Evolutionary conservation across 2,888 invertebrate species (phyloP).

Genomic region (Erebia palarica): DNA sequence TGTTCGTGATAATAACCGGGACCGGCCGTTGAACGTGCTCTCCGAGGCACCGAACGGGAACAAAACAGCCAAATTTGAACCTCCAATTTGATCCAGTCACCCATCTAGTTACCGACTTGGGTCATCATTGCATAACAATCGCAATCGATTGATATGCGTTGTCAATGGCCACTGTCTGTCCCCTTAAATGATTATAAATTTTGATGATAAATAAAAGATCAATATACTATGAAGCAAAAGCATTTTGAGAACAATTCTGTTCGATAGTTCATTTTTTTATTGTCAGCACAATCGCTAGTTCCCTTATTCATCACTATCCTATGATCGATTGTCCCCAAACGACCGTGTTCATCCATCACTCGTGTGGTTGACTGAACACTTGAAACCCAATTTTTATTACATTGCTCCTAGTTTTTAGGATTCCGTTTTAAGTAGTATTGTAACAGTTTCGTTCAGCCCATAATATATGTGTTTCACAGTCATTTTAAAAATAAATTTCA

Average conservation of each 20-base stretch:
- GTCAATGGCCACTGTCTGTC: too few relatives aligned
- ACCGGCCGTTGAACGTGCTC: too few relatives aligned
- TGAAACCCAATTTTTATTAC: constrained; percentile 37
- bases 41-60: too few relatives aligned
- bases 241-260: not conserved
- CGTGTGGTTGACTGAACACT: constrained; percentile 35
- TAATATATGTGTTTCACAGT: too few relatives aligned
- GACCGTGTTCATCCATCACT: constrained; percentile 38
- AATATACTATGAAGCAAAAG: not conserved
- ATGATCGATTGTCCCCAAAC: constrained; percentile 39
- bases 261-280: constrained; percentile 3
- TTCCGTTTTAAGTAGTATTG: too few relatives aligned
- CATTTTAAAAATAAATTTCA: too few relatives aligned
- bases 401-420: constrained; percentile 5
- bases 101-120: too few relatives aligned
- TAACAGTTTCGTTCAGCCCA: not conserved
- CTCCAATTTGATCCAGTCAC: too few relatives aligned
- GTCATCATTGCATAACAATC: too few relatives aligned
- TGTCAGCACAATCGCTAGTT: constrained; percentile 27
- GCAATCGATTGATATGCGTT: too few relatives aligned
- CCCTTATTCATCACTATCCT: constrained; percentile 27
- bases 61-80: too few relatives aligned
- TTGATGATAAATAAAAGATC: not conserved
- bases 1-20: too few relatives aligned
- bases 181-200: not conserved